phyloP scores from a whole-genome alignment of 2,113 vertebrate species.

The Lycaon pictus region DNA sequence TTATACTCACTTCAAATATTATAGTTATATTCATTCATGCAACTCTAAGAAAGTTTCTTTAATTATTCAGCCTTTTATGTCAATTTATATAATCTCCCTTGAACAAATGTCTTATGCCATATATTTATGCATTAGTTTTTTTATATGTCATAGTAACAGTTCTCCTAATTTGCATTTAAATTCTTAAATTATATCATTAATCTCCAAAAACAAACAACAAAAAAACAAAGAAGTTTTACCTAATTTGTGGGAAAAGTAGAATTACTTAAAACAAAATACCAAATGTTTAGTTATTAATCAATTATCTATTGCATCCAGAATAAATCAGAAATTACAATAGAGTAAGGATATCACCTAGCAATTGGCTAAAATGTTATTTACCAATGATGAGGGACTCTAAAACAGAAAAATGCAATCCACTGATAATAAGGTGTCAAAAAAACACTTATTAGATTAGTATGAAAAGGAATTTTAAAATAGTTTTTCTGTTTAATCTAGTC shows the following conservation, averaged over 20 bases:
- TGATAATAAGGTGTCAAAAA: not conserved
- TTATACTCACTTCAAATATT: slow-evolving; percentile 65
- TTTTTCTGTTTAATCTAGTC: slow-evolving; percentile 31
- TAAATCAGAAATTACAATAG: slow-evolving; percentile 29
- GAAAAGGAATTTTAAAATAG: slow-evolving; percentile 27
- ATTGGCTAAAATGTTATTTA: not conserved
- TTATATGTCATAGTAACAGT: slow-evolving; percentile 26
- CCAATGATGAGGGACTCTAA: not conserved
- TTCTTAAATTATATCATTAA: slow-evolving; percentile 33
- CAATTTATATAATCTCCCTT: slow-evolving; percentile 1
- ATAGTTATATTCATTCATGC: slow-evolving; percentile 30
- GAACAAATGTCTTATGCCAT: not conserved
- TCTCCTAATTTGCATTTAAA: not conserved
- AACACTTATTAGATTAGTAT: not conserved
- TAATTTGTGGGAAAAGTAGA: not conserved
- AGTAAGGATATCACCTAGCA: not conserved
- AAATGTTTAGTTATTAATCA: not conserved
- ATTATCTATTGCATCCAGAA: not conserved
- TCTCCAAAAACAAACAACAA: slow-evolving; percentile 6
- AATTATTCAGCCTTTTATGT: slow-evolving; percentile 12
- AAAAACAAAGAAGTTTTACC: not conserved
- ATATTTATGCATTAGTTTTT: slow-evolving; percentile 6
- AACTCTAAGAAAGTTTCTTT: slow-evolving; percentile 17
- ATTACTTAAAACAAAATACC: slow-evolving; percentile 27
- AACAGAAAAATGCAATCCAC: not conserved